phyloP scores from a whole-genome alignment of 2,113 vertebrate species.

The Bostrychus sinensis region DNA sequence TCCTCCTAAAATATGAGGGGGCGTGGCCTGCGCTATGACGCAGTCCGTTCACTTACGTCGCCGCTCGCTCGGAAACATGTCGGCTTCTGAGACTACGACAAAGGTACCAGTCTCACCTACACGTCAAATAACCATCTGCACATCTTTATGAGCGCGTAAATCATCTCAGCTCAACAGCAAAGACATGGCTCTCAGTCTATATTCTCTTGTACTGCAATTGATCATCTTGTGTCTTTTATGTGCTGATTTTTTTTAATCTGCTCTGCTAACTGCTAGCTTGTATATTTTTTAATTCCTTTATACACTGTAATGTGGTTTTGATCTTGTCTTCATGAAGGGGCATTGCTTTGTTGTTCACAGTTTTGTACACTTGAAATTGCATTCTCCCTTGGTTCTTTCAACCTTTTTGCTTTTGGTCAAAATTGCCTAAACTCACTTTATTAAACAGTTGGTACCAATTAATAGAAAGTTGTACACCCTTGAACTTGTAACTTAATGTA shows the following conservation, averaged over 20 bases:
- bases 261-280: slow-evolving; percentile 62
- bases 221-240: neutral
- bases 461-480: no score
- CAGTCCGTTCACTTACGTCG: slow-evolving; percentile 32
- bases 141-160: neutral
- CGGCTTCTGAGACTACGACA: slow-evolving; percentile 68
- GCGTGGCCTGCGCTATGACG: slow-evolving; percentile 21
- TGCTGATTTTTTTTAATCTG: slow-evolving; percentile 32
- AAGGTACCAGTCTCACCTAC: slow-evolving; percentile 61
- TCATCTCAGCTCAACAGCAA: rapidly evolving
- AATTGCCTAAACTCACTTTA: no score
- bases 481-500: no score
- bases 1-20: slow-evolving; percentile 1
- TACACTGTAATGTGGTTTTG: neutral
- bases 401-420: no score
- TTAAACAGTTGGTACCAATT: no score
- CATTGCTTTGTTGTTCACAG: neutral
- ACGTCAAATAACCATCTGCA: neutral
- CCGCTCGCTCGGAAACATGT: slow-evolving; percentile 67
- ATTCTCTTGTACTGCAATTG: neutral
- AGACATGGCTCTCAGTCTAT: neutral
- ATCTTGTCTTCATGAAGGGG: neutral
- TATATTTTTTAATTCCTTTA: slow-evolving; percentile 25
- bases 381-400: no score
- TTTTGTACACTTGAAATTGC: neutral